phyloP scores from a whole-genome alignment of 1,140 invertebrate genomes.

The Zaprionus vittiger region DNA sequence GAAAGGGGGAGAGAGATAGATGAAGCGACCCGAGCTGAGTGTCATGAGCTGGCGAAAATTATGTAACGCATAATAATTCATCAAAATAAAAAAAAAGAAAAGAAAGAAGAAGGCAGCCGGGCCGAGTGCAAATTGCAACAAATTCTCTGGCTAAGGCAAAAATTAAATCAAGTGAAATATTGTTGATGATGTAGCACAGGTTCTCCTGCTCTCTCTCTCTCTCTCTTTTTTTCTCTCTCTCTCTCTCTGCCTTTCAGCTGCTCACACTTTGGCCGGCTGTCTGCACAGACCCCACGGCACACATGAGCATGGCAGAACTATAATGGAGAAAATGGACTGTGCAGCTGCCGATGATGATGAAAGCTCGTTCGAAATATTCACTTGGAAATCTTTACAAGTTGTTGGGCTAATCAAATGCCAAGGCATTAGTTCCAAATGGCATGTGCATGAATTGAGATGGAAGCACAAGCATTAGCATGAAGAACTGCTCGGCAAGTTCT shows the following conservation, averaged over 20 bases:
- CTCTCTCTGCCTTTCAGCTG: background rate
- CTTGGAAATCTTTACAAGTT: slow-evolving; percentile 6
- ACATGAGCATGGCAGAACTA: slow-evolving; percentile 27
- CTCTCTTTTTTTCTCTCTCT: background rate
- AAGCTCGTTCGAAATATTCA: slow-evolving; percentile 16
- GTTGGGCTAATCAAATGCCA: slow-evolving; percentile 46
- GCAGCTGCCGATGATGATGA: slow-evolving; percentile 40
- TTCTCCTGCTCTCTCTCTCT: slow-evolving; percentile 3
- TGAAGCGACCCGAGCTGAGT: slow-evolving; percentile 35
- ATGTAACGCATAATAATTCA: slow-evolving; percentile 81
- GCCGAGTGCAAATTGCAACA: slow-evolving; percentile 72
- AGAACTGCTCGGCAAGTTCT: background rate
- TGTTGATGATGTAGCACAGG: slow-evolving; percentile 68
- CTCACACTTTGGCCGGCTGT: background rate
- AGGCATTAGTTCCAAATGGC: slow-evolving; percentile 17
- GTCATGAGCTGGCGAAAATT: slow-evolving; percentile 80
- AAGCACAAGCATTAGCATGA: background rate
- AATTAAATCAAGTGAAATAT: slow-evolving; percentile 72
- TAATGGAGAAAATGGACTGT: slow-evolving; percentile 31
- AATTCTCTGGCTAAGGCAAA: slow-evolving; percentile 56
- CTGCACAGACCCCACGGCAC: background rate
- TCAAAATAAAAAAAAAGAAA: slow-evolving; percentile 45
- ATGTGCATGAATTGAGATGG: slow-evolving; percentile 13
- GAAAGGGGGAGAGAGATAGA: background rate
- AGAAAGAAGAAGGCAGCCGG: background rate